Evolutionary conservation across 2,888 invertebrate species (phyloP).

Genomic region (Bedellia somnulentella): DNA sequence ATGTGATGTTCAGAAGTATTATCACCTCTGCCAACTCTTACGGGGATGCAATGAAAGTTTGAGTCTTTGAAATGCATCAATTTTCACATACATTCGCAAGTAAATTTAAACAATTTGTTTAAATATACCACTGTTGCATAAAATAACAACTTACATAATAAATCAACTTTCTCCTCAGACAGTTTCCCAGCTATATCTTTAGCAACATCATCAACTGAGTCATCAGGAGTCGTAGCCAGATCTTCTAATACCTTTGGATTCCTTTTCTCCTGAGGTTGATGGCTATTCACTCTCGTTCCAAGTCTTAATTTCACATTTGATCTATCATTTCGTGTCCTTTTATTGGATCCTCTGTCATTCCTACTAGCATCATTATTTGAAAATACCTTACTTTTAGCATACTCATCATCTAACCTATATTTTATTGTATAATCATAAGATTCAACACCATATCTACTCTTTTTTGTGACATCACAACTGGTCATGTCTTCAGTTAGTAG

Average conservation of each 20-base stretch:
- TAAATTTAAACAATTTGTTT: no score
- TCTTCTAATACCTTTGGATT: constrained; percentile 61
- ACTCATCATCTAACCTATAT: constrained; percentile 62
- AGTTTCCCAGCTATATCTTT: constrained; percentile 74
- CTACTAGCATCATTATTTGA: constrained; percentile 20
- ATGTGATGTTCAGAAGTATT: no score
- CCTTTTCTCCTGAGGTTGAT: constrained; percentile 47
- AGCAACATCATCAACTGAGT: constrained; percentile 63
- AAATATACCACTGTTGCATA: not conserved
- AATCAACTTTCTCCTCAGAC: constrained; percentile 71
- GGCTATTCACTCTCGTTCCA: constrained; percentile 45
- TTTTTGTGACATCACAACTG: constrained; percentile 73
- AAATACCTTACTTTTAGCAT: constrained; percentile 37
- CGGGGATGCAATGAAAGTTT: no score
- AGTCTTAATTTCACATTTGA: constrained; percentile 60
- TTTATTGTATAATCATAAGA: constrained; percentile 73
- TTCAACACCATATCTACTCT: constrained; percentile 71
- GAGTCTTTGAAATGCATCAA: no score
- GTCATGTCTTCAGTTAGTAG: constrained; percentile 76
- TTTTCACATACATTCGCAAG: no score
- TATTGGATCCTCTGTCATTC: constrained; percentile 37
- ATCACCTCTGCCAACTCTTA: no score
- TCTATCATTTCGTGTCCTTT: constrained; percentile 62
- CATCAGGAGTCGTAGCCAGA: constrained; percentile 50
- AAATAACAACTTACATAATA: constrained; percentile 63